Conservation (phyloP, 2,113 vertebrate genomes). For the Cettia cetti region DNA sequence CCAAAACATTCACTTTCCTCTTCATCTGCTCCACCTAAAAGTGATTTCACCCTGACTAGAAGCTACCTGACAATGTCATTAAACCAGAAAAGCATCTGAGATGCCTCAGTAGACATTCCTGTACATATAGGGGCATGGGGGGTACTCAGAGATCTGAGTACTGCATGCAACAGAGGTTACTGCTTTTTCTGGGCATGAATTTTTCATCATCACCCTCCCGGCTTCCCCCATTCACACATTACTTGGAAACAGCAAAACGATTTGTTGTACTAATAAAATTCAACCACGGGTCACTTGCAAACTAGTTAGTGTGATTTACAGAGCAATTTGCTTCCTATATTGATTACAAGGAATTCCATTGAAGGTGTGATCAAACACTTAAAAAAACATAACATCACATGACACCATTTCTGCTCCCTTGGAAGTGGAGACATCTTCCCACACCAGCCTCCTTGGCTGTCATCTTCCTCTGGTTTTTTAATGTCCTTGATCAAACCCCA, state of each 20-base stretch:
- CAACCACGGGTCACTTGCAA: conserved; percentile 10
- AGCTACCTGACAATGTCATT: neutral
- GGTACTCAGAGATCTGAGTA: neutral
- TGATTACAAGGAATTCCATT: neutral
- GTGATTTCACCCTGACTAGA: neutral
- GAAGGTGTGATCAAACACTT: conserved; percentile 10
- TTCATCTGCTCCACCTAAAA: neutral
- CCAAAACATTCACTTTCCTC: neutral
- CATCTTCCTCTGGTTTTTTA: neutral
- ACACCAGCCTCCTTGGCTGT: neutral
- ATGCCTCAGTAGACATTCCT: neutral
- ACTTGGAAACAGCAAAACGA: neutral
- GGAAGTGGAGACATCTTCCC: neutral
- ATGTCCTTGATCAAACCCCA: neutral
- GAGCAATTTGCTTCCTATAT: conserved; percentile 8
- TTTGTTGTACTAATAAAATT: conserved; percentile 21
- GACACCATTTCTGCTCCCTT: neutral
- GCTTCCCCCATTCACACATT: neutral
- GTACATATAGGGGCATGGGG: accelerated
- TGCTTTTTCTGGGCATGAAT: neutral
- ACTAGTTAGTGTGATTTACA: conserved; percentile 50
- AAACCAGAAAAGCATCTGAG: neutral
- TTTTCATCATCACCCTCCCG: neutral
- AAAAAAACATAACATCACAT: neutral
- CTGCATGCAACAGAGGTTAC: neutral